phyloP scores from a whole-genome alignment of 2,888 invertebrate species.

The Platyscelio sp. region DNA sequence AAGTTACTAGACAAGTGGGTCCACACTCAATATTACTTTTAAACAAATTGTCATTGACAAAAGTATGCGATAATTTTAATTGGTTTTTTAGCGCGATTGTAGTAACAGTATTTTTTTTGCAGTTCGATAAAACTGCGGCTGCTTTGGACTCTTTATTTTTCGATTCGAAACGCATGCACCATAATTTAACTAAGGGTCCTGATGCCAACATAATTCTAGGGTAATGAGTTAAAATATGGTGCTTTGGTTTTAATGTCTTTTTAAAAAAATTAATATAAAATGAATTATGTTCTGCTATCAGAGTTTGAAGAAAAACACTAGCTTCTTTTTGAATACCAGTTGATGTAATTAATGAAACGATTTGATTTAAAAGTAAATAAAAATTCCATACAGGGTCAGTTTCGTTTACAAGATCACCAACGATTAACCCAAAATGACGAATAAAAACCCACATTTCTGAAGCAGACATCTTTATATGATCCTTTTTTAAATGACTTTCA shows the following conservation, averaged over 20 bases:
- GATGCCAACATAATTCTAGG: too few relatives aligned
- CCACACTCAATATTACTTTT: too few relatives aligned
- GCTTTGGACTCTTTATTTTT: neutral
- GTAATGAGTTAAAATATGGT: too few relatives aligned
- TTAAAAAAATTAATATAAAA: too few relatives aligned
- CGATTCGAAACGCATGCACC: too few relatives aligned
- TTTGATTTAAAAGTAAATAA: constrained; percentile 46
- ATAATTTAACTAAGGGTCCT: too few relatives aligned
- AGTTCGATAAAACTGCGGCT: constrained; percentile 7
- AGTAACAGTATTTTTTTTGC: constrained; percentile 23
- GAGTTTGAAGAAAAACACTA: constrained; percentile 18
- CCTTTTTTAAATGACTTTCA: constrained; percentile 16
- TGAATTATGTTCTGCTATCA: constrained; percentile 53
- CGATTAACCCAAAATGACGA: constrained; percentile 48
- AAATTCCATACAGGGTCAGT: constrained; percentile 57
- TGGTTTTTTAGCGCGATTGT: constrained; percentile 30
- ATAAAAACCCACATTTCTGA: constrained; percentile 63
- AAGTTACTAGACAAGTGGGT: too few relatives aligned
- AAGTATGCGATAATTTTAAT: neutral
- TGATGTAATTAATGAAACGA: constrained; percentile 32
- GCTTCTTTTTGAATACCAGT: constrained; percentile 26
- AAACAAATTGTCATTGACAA: too few relatives aligned
- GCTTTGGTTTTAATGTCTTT: too few relatives aligned
- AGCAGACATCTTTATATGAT: constrained; percentile 52
- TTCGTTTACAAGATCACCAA: constrained; percentile 53